Base-by-base conservation (phyloP, 2,888 invertebrate genomes). In the Erpobdella octoculata region DNA sequence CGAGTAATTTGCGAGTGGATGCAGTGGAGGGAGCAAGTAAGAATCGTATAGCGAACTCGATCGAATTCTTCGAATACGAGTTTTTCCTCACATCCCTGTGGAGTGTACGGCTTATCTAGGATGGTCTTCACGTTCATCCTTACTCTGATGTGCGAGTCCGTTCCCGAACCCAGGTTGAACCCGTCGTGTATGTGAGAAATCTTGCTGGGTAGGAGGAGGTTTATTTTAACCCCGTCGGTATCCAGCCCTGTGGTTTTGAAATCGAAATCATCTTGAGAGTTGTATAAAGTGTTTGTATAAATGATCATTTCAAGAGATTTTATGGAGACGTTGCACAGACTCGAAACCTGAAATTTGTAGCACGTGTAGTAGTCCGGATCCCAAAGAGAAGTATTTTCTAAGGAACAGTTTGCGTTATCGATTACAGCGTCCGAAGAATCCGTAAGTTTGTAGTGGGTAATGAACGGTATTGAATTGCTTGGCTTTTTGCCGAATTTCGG, bases 151-250 rank as follows among this genome's bases (percentile, higher is more conserved):
- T 21, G 28, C 18, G 38, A 48, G 18, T 68, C 68, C 18, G 68
- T 68, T 31, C 68, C 68, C 0, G 48, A 53, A 28, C 68, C 68
- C 8, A 68, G 33, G 48, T 53, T 68, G 6, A 68, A 21, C 48
- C 68, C 68, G 31, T 38, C 28, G 21, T 38, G 35, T 12, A 41
- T 37, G 33, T 68, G 35, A 15, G 38, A 21, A 18, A 21, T 31
- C 15, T 15, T 35, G 3, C 46, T 33, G n/a, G 68, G 68, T 28
- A 25, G 33, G 31, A 35, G 25, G 18, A 68, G n/a, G 25, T 12
- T 33, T 35, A 68, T 53, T n/a, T 53, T 68, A 35, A 68, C n/a
- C 21, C 68, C 68, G 18, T 46, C 12, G 6, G 68, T 48, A 15
- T 35, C 48, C 18, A 53, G 35, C 38, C 48, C 35, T 25, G 46